Evolutionary conservation across 2,113 vertebrate genomes (phyloP), one percentile per base, ranked within the genome.

Genomic region (Dicerorhinus sumatrensis): DNA sequence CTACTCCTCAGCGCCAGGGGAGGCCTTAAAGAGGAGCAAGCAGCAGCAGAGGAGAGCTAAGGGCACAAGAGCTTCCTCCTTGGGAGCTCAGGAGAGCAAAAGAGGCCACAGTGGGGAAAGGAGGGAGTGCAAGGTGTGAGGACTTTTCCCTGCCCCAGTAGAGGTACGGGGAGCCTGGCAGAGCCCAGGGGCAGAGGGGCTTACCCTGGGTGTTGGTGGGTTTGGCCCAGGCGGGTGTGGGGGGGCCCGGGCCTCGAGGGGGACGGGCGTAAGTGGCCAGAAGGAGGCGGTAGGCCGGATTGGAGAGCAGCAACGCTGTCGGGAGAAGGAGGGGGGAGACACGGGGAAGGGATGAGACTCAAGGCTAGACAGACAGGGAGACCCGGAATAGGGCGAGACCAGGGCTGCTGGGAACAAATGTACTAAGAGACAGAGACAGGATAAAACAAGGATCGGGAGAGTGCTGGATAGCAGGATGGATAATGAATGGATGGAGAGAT

Each of bases 271-370:
- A 99, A 99, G 99, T 99, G 99, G 99, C 99, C 99, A 99, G 99
- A 98, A 99, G 99, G 98, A 99, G 99, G 98, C 99, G 99, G 99
- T 99, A 99, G 98, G 99, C 99, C 91, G 99, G 99, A 99, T 99
- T 99, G 99, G 99, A 99, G 99, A 99, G 99, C 99, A 99, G 99
- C 98, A 99, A 98, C 99, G 99, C 99, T 99, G 98, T 97, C 97
- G 98, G 97, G 97, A 98, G 97, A 98, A 98, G 99, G 98, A 98
- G 48, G 23, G 21, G 93, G 92, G 97, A 98, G 96, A 98, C 98
- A 98, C 94, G 27, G 83, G 98, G 97, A 98, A 96, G 97, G 97
- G 98, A 89, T 98, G 96, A 98, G 97, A 98, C 98, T 98, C 95
- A 8, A 97, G 97, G 97, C 91, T 93, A 29, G 98, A 98, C 95